phyloP scores from a whole-genome alignment of 2,797 vertebrate species.

The Coluber constrictor region DNA sequence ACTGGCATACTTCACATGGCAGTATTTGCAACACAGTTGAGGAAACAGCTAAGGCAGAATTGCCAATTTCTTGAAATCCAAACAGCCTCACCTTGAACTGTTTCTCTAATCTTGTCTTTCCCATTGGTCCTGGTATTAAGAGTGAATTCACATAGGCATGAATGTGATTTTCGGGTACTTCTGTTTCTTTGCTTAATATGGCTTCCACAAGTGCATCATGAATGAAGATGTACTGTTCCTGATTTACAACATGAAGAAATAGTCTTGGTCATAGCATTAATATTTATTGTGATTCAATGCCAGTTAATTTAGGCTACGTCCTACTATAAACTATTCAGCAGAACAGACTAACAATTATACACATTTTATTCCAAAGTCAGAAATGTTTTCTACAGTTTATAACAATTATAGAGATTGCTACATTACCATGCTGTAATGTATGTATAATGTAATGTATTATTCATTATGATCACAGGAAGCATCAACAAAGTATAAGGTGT shows the following conservation, averaged over 20 bases:
- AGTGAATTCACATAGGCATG: slow-evolving; percentile 89
- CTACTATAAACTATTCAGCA: background rate
- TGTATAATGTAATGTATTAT: no score
- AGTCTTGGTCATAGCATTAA: background rate
- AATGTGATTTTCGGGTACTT: slow-evolving; percentile 80
- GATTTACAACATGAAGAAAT: slow-evolving; percentile 15
- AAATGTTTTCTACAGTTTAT: background rate
- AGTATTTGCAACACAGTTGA: background rate
- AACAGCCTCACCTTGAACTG: slow-evolving; percentile 86
- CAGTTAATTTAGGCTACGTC: background rate
- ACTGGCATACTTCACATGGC: background rate
- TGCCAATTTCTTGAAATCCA: background rate
- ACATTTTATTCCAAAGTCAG: background rate
- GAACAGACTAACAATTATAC: background rate
- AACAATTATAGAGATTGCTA: background rate
- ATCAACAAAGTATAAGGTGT: background rate
- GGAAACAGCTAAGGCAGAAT: background rate
- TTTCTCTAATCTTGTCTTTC: slow-evolving; percentile 83
- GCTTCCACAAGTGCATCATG: slow-evolving; percentile 91
- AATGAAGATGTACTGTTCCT: slow-evolving; percentile 97
- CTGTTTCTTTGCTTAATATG: slow-evolving; percentile 86
- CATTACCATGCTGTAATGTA: background rate
- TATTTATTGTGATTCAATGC: background rate
- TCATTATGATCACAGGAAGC: background rate
- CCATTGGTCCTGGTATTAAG: slow-evolving; percentile 82